phyloP scores from a whole-genome alignment of 2,113 vertebrate genomes.

The Oncorhynchus masou region DNA sequence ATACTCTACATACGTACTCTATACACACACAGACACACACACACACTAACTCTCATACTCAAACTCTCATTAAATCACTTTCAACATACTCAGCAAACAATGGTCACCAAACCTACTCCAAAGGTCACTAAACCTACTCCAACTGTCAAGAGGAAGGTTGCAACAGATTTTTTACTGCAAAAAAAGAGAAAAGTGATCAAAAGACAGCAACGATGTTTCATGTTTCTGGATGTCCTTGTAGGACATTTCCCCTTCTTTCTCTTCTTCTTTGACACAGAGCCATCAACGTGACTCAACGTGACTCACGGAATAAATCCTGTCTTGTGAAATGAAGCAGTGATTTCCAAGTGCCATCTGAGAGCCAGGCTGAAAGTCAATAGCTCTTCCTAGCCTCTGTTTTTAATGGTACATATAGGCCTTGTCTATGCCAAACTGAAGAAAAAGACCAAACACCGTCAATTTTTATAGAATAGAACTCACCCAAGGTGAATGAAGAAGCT shows the following conservation, averaged over 20 bases:
- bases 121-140: conserved; percentile 11
- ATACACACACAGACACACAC: conserved; percentile 23
- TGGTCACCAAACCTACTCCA: background rate
- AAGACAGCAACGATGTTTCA: conserved; percentile 10
- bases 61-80: background rate
- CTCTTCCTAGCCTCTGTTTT: background rate
- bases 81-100: background rate
- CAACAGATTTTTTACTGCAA: background rate
- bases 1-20: background rate
- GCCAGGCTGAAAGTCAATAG: conserved; percentile 3
- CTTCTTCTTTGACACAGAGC: conserved; percentile 23
- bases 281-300: conserved; percentile 31
- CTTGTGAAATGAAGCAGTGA: conserved; percentile 13
- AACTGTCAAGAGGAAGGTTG: conserved; percentile 1
- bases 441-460: background rate
- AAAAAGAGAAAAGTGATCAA: conserved; percentile 9
- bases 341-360: conserved; percentile 27
- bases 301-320: conserved; percentile 17
- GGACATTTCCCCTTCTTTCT: conserved; percentile 12
- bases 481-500: background rate
- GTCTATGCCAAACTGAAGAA: background rate
- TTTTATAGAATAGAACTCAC: background rate
- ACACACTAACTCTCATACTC: background rate
- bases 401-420: background rate
- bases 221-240: conserved; percentile 41